Evolutionary conservation across 2,888 invertebrate genomes (phyloP), one percentile per base, ranked within the genome.

Genomic region (Meiosimyza decipiens): DNA sequence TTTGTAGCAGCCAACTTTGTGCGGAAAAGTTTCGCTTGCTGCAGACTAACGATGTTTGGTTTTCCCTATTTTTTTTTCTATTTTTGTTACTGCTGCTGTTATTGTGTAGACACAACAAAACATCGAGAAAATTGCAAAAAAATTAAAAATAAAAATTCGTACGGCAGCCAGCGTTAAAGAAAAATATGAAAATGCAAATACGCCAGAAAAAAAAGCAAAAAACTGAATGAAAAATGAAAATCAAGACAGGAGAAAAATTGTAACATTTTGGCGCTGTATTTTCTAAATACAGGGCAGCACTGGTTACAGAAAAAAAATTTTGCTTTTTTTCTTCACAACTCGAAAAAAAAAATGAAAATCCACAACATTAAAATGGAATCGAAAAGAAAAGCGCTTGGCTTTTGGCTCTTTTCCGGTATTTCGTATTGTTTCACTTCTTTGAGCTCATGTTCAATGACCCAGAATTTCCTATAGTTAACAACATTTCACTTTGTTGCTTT

Each of bases 151-250:
- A 65, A 52, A 22, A 52, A 22, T 65, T 18, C 15, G 12, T 52
- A 28, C 22, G 22, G 22, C 57, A 47, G 16, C n/a, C 28, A 50
- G 65, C 65, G 40, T 40, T 40, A 40, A 40, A 40, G 40, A 40
- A 51, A 51, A 65, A 65, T 65, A 65, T 65, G 65, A 65, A 65
- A 60, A 65, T 65, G 65, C 51, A 65, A 65, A 52, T 49, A 18
- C 49, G 49, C 1, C 7, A 47, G 49, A 22, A 49, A 18, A 47
- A n/a, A 11, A 18, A 16, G 12, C 9, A 7, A 62, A 49, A 15
- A 40, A 62, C 33, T 6, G 9, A n/a, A 12, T 18, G 49, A 63
- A 63, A 63, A 63, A 50, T n/a, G 16, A 11, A 18, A 50, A 63
- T 49, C 47, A 7, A n/a, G 52, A 65, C 15, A 52, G 7, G 15